Conservation (phyloP, 2,113 vertebrate species). For the Barbus barbus region DNA sequence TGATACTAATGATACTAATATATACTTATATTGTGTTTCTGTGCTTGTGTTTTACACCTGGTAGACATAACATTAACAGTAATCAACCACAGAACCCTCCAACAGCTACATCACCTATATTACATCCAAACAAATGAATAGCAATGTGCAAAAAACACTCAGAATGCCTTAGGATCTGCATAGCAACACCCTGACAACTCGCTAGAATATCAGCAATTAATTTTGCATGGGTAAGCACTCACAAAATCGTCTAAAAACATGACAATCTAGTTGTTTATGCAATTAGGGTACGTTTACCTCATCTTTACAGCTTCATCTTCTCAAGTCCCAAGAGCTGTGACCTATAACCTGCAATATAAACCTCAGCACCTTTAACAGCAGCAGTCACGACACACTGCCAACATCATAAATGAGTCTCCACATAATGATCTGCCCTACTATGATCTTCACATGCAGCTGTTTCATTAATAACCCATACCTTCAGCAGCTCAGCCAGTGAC, state of each 20-base stretch:
- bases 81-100: neutral
- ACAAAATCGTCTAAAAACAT: no score
- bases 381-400: neutral
- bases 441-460: constrained; percentile 21
- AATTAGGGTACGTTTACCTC: neutral
- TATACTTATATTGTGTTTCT: neutral
- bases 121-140: neutral
- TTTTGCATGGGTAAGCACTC: neutral
- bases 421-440: constrained; percentile 17
- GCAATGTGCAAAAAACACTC: neutral
- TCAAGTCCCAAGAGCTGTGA: neutral
- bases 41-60: neutral
- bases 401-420: constrained; percentile 12
- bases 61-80: neutral
- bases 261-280: neutral
- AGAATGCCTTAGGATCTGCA: no score
- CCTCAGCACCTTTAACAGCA: neutral
- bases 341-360: constrained; percentile 2
- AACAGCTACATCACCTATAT: neutral
- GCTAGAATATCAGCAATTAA: neutral
- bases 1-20: no score
- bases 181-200: neutral
- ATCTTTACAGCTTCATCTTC: neutral
- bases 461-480: constrained; percentile 14
- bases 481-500: neutral